Base-by-base conservation (phyloP, 2,888 invertebrate genomes). In the Caenorhabditis panamensis region DNA sequence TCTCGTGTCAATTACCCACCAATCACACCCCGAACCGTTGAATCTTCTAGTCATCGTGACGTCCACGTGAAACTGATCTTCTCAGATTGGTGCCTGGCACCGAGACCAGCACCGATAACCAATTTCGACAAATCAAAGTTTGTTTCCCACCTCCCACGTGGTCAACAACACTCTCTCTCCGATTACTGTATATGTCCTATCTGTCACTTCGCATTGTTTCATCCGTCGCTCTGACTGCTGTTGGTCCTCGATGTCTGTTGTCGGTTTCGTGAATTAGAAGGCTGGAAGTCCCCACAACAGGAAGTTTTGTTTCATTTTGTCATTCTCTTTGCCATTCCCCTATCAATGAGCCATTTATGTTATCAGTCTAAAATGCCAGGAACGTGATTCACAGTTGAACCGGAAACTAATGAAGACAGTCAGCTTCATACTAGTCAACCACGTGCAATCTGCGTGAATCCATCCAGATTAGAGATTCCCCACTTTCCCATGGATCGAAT, bases 191-290 rank as follows among this genome's bases (percentile, higher is more conserved):
- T 71, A 71, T 49, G 24, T 41, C 41, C 37, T 72, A 72, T 36
- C 72, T 73, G 72, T 73, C 72, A 73, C 44, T 47, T 73, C 47
- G 24, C 47, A 73, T 64, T 49, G 44, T 44, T 58, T 51, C 49
- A 53, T 62, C 31, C 51, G 61, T 41, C 69, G 22, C 37, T 26
- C 37, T 62, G 61, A 62, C 44, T 44, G 47, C 24, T 31, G 31
- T 31, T 31, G 31, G 31, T 31, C 58, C 49, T 22, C 59, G 61
- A 69, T 69, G 72, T 63, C 54, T 72, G 63, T 47, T 61, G 69
- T 59, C 41, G 51, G 36, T 41, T 66, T 56, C n/a, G 31, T 9
- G 31, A 4, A 31, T 31, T 31, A n/a, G n/a, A n/a, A n/a, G n/a
- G n/a, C n/a, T n/a, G n/a, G n/a, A 31, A 31, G 31, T 9, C 4